Evolutionary conservation across 2,797 vertebrate genomes (phyloP), one percentile per base, ranked within the genome.

Genomic region (Chaetodon trifasciatus): DNA sequence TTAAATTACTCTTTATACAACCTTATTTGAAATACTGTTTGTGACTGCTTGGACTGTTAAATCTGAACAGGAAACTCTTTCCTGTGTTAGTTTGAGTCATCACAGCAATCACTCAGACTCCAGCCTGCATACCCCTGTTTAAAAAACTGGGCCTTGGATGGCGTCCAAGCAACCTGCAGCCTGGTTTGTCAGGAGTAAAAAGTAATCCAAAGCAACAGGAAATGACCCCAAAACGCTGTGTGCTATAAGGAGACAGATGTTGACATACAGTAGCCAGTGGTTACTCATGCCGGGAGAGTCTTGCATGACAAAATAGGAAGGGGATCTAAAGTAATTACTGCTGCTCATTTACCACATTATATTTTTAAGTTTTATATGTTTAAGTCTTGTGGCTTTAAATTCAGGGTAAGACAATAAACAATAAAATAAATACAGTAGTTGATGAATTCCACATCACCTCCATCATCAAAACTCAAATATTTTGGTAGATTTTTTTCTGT

Each of bases 231-330:
- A 81, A 79, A 69, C 52, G 6, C 50, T 47, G 70, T 71, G 62
- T 65, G 78, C 58, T 58, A 39, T 44, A 73, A 67, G 70, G 24
- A 74, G 74, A 84, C 80, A 83, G 70, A 81, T 87, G 83, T 65
- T 75, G 70, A 71, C 70, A 74, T 39, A 65, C 5, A 74, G 57
- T 63, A 49, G 53, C 62, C 52, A 72, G 71, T 53, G 50, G 68
- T 75, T 44, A 56, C 47, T 52, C 9, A 3, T 16, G 35, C 7
- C 39, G 37, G 12, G 23, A 83, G 60, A 53, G n/a, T 75, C 32
- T 12, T 42, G 60, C 21, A 19, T 23, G 37, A 32, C 65, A 40
- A 77, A 63, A 70, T 61, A 37, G 32, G 50, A 61, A 52, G 37
- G 17, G 1, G 1, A 11, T 46, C 11, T 19, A 23, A 32, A 44